These are phyloP conservation scores for Rattus norvegicus DNA, from an alignment of 2,113 vertebrate genomes.

Conservation along the genomic window GRCr8 NC_086027.1:47219001-47219500, in stretches of 20 bases:
- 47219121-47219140: not conserved
- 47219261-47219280: not conserved
- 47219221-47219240: not conserved
- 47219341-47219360: not conserved
- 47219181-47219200: not conserved
- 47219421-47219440: not conserved
- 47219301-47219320: not conserved
- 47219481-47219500: not conserved
- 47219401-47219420: not conserved
- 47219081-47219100: no score
- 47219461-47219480: conserved; percentile 27
- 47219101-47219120: not conserved
- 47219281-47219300: conserved; percentile 7
- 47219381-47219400: conserved; percentile 33
- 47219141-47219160: not conserved
- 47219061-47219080: no score
- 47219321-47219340: not conserved
- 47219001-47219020: not conserved
- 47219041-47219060: no score
- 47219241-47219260: not conserved
- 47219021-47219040: no score
- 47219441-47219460: not conserved
- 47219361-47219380: conserved; percentile 17
- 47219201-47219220: not conserved
- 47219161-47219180: not conserved